Evolutionary conservation across 2,888 invertebrate genomes (phyloP), one percentile per base, ranked within the genome.

Genomic region (Tetropium fuscum): DNA sequence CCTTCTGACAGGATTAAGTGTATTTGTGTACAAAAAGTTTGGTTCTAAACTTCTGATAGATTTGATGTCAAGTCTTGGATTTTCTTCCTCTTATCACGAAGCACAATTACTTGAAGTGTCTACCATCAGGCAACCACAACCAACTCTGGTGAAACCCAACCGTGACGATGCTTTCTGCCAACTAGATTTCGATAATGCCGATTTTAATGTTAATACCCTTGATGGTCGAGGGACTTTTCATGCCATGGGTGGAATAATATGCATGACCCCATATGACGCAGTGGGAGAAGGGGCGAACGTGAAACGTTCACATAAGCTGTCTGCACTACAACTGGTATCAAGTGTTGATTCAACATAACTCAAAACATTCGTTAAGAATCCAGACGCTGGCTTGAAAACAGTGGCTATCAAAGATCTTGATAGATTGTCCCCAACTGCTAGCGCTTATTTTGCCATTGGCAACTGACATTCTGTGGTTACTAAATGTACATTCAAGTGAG

Each of bases 31-130:
- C 45, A 53, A 68, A 54, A 73, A 70, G 53, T 69, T 53, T 59
- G 72, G 69, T 20, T 73, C 71, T 13, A 48, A 49, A 40, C 44
- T 40, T 22, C 43, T 71, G n/a, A 32, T 72, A n/a, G 56, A 73
- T 49, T 27, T 56, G 3, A 27, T 72, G 34, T 61, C 65, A 19
- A 49, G 64, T 40, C 59, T 71, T 16, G 67, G 69, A 22, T 69
- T 69, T 63, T 69, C 49, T 36, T 56, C 63, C 5, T 60, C 71
- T 13, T 73, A 73, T 43, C 60, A 53, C 30, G 69, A 70, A 62
- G 64, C 61, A 32, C 56, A 44, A 8, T 8, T n/a, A n/a, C 19
- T 41, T 16, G 18, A 45, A 27, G 8, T 16, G 15, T 16, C 15
- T 3, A 16, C 27, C 15, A 15, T 45, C 8, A 45, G 11, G 27